A percentile compares a stretch with the other conserved stretches of the same genome.
Conservation (phyloP, 2,888 invertebrate species). For the Scrobipalpa costella region DNA sequence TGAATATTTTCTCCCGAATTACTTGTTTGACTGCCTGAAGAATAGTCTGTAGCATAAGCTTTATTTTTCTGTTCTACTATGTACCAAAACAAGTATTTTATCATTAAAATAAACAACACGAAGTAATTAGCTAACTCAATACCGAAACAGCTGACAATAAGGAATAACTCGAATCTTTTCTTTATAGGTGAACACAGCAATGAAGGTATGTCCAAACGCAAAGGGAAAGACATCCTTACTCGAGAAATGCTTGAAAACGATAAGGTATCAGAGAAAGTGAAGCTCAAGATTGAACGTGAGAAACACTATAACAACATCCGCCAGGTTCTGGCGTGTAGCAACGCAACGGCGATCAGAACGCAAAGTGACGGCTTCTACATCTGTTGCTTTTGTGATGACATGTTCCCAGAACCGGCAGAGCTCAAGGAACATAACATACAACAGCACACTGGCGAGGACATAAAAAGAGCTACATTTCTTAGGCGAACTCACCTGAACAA, state of each 20-base stretch:
- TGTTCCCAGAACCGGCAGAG: slow-evolving; percentile 12
- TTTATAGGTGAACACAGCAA: slow-evolving; percentile 42
- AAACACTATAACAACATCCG: slow-evolving; percentile 28
- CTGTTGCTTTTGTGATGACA: slow-evolving; percentile 20
- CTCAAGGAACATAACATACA: slow-evolving; percentile 20
- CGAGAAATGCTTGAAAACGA: neutral
- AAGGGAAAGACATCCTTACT: neutral
- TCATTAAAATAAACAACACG: neutral
- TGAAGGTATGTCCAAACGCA: slow-evolving; percentile 7
- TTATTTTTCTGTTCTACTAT: neutral
- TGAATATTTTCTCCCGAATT: no score
- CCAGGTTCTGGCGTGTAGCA: slow-evolving; percentile 13
- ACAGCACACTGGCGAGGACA: slow-evolving; percentile 3
- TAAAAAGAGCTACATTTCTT: neutral
- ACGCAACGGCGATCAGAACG: slow-evolving; percentile 23
- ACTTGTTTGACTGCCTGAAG: no score
- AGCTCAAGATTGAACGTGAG: slow-evolving; percentile 16
- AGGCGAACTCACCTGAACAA: slow-evolving; percentile 16
- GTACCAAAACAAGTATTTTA: neutral
- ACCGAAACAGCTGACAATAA: neutral
- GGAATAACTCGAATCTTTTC: slow-evolving; percentile 37
- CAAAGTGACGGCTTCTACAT: slow-evolving; percentile 21
- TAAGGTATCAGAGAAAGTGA: neutral
- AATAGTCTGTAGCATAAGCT: no score
- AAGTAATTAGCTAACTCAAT: neutral